Percentiles rank a stretch among this genome's conserved stretches.
Conservation (phyloP, 1,140 invertebrate genomes). For the honey bee (Apis mellifera) region DNA sequence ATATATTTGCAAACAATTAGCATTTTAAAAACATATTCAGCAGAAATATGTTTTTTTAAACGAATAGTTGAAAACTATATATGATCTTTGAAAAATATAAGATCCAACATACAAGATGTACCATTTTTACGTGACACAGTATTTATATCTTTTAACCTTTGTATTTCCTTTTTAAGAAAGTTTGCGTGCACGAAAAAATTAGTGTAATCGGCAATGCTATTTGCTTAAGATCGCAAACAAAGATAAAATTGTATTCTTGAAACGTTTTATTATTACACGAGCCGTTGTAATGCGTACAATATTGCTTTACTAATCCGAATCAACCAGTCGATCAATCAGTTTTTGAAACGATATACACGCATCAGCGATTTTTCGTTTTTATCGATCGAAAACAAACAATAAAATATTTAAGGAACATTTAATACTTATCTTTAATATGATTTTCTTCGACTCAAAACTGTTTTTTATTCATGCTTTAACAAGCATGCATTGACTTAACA, state of each 20-base stretch:
- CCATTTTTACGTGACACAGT: constrained; percentile 11
- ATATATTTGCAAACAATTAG: neutral
- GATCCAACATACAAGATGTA: neutral
- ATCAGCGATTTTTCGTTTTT: constrained; percentile 14
- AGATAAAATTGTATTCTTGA: constrained; percentile 52
- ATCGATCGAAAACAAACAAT: constrained; percentile 52
- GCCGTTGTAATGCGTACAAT: constrained; percentile 52
- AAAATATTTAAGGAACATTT: constrained; percentile 63
- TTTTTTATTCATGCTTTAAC: constrained; percentile 24
- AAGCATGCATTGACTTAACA: constrained; percentile 44
- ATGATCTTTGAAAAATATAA: neutral
- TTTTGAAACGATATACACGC: constrained; percentile 37
- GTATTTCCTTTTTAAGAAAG: neutral
- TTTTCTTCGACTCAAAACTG: constrained; percentile 50
- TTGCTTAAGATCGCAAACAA: constrained; percentile 42
- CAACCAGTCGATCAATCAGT: constrained; percentile 41
- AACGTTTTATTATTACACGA: constrained; percentile 58
- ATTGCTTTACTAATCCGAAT: constrained; percentile 53
- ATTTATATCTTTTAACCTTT: neutral
- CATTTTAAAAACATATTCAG: neutral
- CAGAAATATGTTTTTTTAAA: no score
- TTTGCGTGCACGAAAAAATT: constrained; percentile 27
- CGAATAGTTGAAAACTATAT: neutral
- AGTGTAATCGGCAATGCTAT: neutral
- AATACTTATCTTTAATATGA: constrained; percentile 55